Evolutionary conservation across 2,888 invertebrate species (phyloP).

Genomic region (Byasa hedistus): DNA sequence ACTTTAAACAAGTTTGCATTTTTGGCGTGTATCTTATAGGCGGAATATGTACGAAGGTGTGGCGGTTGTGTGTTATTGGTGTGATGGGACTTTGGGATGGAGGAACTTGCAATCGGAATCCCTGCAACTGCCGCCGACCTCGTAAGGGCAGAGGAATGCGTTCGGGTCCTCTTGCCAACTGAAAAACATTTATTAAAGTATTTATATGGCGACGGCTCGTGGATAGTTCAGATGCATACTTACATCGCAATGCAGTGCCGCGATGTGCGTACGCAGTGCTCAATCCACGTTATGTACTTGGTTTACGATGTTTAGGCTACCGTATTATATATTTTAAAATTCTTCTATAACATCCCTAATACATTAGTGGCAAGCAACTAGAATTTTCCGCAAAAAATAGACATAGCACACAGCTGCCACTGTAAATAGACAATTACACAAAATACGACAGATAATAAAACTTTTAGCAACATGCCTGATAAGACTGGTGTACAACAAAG

Average conservation of each 20-base stretch:
- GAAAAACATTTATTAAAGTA: conserved; percentile 50
- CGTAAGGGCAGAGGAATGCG: conserved; percentile 74
- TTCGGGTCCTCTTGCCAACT: conserved; percentile 75
- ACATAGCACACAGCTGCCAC: conserved; percentile 21
- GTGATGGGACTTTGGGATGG: conserved; percentile 56
- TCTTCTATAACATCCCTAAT: conserved; percentile 48
- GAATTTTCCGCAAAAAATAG: conserved; percentile 25
- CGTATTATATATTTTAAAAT: conserved; percentile 44
- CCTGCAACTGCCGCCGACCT: conserved; percentile 74
- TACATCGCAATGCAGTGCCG: conserved; percentile 55
- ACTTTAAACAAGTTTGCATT: conserved; percentile 27
- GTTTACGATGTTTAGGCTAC: conserved; percentile 39
- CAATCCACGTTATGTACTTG: conserved; percentile 51
- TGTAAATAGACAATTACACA: conserved; percentile 30
- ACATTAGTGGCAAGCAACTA: conserved; percentile 30
- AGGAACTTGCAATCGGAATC: conserved; percentile 75
- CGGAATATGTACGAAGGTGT: conserved; percentile 37
- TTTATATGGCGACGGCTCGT: conserved; percentile 35
- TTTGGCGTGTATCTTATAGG: conserved; percentile 21
- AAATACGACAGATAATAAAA: conserved; percentile 11
- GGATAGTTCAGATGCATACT: conserved; percentile 61
- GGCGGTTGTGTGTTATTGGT: conserved; percentile 52
- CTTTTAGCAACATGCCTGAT: conserved; percentile 20
- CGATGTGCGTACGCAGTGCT: conserved; percentile 56
- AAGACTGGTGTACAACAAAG: background rate